Conservation (phyloP, 2,113 vertebrate species). For the Parus major region DNA sequence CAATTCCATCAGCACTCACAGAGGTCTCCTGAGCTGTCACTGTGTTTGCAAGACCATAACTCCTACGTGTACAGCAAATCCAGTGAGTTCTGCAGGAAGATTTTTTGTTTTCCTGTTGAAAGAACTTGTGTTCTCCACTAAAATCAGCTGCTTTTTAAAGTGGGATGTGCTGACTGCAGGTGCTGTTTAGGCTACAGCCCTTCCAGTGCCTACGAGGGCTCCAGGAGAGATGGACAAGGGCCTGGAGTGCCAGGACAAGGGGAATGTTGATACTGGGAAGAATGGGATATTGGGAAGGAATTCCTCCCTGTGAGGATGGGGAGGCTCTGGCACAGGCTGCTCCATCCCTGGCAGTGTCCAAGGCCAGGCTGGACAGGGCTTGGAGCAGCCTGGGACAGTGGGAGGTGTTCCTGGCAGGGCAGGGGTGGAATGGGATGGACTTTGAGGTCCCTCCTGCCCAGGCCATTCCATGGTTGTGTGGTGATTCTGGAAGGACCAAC, state of each 20-base stretch:
- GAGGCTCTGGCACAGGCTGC: neutral
- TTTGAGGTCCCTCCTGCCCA: neutral
- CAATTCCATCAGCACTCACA: neutral
- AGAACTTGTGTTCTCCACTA: neutral
- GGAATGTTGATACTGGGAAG: neutral
- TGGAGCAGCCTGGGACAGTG: rapidly evolving
- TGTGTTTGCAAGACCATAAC: neutral
- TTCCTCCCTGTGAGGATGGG: rapidly evolving
- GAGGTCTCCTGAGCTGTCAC: neutral
- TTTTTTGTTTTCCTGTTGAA: neutral
- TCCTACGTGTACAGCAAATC: neutral
- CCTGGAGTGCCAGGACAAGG: neutral
- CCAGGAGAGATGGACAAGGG: neutral
- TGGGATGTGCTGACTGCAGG: neutral
- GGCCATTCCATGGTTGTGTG: neutral
- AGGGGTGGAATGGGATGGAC: neutral
- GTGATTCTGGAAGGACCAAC: neutral
- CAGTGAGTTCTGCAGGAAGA: neutral
- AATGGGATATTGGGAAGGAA: neutral
- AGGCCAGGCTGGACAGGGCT: rapidly evolving
- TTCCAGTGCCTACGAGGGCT: neutral
- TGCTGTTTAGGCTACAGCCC: neutral
- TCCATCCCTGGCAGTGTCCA: neutral
- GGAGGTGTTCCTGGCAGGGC: neutral
- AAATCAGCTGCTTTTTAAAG: neutral